Conservation (phyloP, 2,888 invertebrate species). For the Pristionchus exspectatus region DNA sequence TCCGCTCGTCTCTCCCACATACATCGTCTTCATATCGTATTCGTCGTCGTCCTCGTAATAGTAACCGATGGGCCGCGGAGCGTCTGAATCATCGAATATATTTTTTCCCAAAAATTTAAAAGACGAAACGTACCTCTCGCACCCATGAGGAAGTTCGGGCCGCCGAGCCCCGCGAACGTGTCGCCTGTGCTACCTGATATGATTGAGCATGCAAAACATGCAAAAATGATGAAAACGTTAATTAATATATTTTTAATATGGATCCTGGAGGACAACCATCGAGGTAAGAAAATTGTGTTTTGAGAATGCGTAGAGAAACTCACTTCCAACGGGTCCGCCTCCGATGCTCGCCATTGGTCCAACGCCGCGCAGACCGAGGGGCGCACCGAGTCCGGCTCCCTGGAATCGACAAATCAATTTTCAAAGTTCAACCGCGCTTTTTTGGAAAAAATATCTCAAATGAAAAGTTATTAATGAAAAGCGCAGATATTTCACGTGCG, state of each 20-base stretch:
- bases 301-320: neutral
- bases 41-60: slow-evolving; percentile 79
- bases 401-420: neutral
- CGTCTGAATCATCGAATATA: slow-evolving; percentile 58
- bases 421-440: neutral
- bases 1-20: slow-evolving; percentile 62
- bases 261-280: no score
- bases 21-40: slow-evolving; percentile 75
- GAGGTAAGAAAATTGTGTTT: no score
- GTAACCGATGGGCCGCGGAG: slow-evolving; percentile 75
- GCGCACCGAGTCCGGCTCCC: slow-evolving; percentile 30
- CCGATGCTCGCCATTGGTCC: slow-evolving; percentile 14
- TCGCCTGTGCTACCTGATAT: slow-evolving; percentile 35
- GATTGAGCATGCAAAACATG: neutral
- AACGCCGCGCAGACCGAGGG: slow-evolving; percentile 13
- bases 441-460: neutral
- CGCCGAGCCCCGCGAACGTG: slow-evolving; percentile 41
- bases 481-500: no score
- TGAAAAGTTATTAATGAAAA: neutral
- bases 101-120: neutral
- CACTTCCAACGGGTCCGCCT: slow-evolving; percentile 25
- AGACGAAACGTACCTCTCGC: neutral
- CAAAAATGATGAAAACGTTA: no score
- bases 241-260: no score
- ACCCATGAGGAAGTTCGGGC: slow-evolving; percentile 42